Conservation (phyloP, 1,140 invertebrate genomes). For the Lutraria rhynchaena region DNA sequence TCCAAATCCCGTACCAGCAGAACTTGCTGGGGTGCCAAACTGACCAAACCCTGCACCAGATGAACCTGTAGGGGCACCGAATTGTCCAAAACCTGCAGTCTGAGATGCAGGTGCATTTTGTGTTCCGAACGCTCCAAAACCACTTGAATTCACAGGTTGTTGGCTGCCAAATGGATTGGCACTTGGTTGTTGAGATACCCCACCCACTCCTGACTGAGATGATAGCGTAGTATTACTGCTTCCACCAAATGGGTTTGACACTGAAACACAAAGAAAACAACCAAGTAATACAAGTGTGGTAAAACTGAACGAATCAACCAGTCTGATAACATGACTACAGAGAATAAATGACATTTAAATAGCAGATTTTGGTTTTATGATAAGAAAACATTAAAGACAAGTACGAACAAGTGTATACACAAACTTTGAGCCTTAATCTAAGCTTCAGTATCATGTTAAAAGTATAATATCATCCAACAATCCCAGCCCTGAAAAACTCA, state of each 20-base stretch:
- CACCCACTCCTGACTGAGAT: conserved; percentile 13
- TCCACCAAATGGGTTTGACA: conserved; percentile 68
- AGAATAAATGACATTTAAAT: neutral
- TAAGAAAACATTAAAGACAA: no score
- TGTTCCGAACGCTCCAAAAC: conserved; percentile 40
- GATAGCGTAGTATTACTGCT: conserved; percentile 15
- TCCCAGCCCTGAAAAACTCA: no score
- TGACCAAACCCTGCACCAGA: conserved; percentile 59
- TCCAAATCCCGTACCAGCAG: conserved; percentile 57
- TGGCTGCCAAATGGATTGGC: conserved; percentile 63
- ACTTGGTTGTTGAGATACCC: conserved; percentile 18
- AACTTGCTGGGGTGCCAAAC: conserved; percentile 45
- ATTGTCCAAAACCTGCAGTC: conserved; percentile 50
- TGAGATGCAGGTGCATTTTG: conserved; percentile 17
- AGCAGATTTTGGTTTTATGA: no score
- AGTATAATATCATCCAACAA: no score
- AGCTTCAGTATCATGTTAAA: no score
- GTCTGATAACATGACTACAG: no score
- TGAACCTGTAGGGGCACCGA: conserved; percentile 53
- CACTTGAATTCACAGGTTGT: conserved; percentile 25
- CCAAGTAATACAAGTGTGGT: no score
- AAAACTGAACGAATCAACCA: no score
- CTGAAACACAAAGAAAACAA: conserved; percentile 48
- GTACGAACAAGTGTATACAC: no score
- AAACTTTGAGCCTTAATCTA: no score